Evolutionary conservation across 2,888 invertebrate species (phyloP).

Genomic region (Ichneumoninae sp.): DNA sequence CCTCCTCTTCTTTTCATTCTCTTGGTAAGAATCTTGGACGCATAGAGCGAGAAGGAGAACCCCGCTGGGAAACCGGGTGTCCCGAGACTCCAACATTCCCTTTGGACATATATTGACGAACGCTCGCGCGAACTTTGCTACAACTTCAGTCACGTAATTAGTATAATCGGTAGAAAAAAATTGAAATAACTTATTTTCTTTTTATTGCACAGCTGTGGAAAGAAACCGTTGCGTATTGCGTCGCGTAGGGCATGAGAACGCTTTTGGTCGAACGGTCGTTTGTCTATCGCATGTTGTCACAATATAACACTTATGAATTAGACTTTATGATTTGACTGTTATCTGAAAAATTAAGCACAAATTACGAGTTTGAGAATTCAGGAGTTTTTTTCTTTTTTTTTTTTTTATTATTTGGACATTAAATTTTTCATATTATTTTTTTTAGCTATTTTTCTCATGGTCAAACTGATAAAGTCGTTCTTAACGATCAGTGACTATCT

Average conservation of each 20-base stretch:
- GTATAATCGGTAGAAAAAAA: constrained; percentile 63
- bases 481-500: too few species aligned
- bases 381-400: too few species aligned
- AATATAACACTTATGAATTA: background rate
- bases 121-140: background rate
- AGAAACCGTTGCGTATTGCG: background rate
- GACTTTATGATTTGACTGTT: background rate
- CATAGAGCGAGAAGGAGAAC: background rate
- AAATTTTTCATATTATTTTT: background rate
- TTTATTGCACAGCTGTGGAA: background rate
- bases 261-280: too few species aligned
- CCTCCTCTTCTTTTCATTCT: constrained; percentile 14
- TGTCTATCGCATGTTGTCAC: too few species aligned
- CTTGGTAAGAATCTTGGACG: constrained; percentile 10
- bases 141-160: constrained; percentile 63
- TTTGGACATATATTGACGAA: constrained; percentile 17
- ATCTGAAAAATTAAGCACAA: background rate
- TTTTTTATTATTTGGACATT: background rate
- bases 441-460: too few species aligned
- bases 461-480: too few species aligned
- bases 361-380: background rate
- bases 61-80: constrained; percentile 54
- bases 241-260: background rate
- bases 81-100: constrained; percentile 46
- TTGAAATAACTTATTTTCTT: background rate